These are phyloP conservation scores for Pocillopora verrucosa DNA, from an alignment of 64 coral and sea anemone genomes.

Conservation along the genomic window DNA sequence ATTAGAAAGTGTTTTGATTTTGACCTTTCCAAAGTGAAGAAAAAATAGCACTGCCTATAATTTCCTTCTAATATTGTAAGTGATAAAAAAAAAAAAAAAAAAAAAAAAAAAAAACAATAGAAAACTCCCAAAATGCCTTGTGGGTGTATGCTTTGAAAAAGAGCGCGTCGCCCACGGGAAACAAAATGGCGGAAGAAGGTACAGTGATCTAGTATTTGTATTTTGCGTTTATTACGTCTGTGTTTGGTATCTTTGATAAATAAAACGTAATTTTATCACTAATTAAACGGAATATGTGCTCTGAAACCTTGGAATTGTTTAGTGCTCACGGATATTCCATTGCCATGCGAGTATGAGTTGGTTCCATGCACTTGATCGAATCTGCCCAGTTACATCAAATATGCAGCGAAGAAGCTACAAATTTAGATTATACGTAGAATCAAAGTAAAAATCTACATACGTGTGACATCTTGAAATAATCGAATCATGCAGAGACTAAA, in stretches of 20 bases:
- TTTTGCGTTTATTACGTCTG: background rate
- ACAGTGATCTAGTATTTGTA: background rate
- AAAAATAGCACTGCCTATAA: background rate
- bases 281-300: background rate
- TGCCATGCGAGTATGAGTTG: too few species aligned
- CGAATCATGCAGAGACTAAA: background rate
- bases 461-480: too few species aligned
- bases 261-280: background rate
- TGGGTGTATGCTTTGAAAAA: constrained; percentile 32
- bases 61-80: background rate
- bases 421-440: too few species aligned
- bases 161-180: constrained; percentile 27
- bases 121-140: constrained; percentile 3
- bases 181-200: constrained; percentile 55
- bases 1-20: background rate
- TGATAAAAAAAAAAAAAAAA: background rate
- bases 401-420: too few species aligned
- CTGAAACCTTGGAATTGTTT: background rate
- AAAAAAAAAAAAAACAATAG: background rate
- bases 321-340: background rate
- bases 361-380: too few species aligned
- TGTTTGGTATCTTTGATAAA: background rate
- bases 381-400: too few species aligned
- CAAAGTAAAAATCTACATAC: too few species aligned
- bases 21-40: background rate